These are phyloP conservation scores for Rhingia campestris DNA, from an alignment of 2,888 invertebrate species.

Conservation along the genomic window DNA sequence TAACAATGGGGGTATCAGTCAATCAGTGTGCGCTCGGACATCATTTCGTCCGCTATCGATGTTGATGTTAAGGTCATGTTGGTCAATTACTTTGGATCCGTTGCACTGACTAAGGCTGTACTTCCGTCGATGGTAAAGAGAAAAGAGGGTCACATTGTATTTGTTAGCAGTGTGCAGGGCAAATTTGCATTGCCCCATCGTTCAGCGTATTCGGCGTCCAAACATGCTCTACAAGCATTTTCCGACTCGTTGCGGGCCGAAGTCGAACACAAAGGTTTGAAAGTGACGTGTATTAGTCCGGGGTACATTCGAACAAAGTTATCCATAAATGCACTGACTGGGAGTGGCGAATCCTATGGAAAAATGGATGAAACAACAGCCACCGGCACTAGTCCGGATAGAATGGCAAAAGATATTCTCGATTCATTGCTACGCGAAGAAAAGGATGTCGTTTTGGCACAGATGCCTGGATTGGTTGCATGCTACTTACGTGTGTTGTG, in stretches of 20 bases:
- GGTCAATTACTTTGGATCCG: constrained; percentile 96
- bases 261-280: constrained; percentile 88
- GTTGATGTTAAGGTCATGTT: constrained; percentile 94
- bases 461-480: constrained; percentile 87
- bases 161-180: constrained; percentile 96
- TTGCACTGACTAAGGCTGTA: constrained; percentile 94
- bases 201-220: constrained; percentile 95
- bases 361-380: constrained; percentile 92
- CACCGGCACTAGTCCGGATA: constrained; percentile 89
- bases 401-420: constrained; percentile 89
- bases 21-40: constrained; percentile 90
- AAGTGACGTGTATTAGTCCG: constrained; percentile 95
- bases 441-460: constrained; percentile 90
- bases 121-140: constrained; percentile 91
- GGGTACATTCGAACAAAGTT: constrained; percentile 94
- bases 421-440: constrained; percentile 87
- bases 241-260: constrained; percentile 95
- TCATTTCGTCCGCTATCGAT: constrained; percentile 89
- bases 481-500: constrained; percentile 88
- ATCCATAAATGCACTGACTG: constrained; percentile 95
- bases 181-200: constrained; percentile 94
- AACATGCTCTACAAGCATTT: constrained; percentile 97
- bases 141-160: constrained; percentile 91
- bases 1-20: constrained; percentile 96
- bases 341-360: constrained; percentile 90